Evolutionary conservation across 64 coral and sea anemone genomes (phyloP).

Genomic region (Montipora cactus): DNA sequence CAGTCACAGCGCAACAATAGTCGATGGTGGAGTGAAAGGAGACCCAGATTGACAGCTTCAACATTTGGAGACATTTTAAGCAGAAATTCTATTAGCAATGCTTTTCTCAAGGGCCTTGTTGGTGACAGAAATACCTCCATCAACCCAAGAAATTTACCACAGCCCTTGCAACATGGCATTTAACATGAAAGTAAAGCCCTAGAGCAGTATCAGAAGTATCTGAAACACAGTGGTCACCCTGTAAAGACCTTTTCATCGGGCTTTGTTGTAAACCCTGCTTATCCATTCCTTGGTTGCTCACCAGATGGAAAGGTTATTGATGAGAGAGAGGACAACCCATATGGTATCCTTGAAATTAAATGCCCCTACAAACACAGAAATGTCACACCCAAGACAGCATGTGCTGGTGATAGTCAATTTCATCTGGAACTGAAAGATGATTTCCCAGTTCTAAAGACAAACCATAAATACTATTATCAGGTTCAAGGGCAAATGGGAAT

Average conservation of each 20-base stretch:
- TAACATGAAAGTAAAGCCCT: conserved; percentile 34
- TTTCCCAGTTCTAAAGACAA: no score
- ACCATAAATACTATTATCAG: no score
- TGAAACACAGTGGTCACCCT: conserved; percentile 27
- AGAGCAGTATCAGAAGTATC: conserved; percentile 9
- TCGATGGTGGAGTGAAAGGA: conserved; percentile 59
- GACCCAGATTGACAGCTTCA: conserved; percentile 40
- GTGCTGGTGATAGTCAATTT: conserved; percentile 23
- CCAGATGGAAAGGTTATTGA: conserved; percentile 46
- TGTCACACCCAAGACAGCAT: conserved; percentile 62
- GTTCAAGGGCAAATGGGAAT: no score
- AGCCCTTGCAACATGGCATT: conserved; percentile 46
- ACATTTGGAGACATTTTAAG: conserved; percentile 50
- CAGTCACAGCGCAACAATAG: conserved; percentile 11
- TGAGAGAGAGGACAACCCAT: conserved; percentile 26
- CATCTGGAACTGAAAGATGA: conserved; percentile 14
- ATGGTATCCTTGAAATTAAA: conserved; percentile 58
- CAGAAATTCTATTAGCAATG: background rate
- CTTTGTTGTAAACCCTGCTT: conserved; percentile 51
- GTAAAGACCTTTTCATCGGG: conserved; percentile 35
- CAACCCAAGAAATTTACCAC: conserved; percentile 45
- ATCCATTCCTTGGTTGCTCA: conserved; percentile 48
- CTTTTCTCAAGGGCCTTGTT: conserved; percentile 48
- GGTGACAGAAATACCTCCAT: background rate
- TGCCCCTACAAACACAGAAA: conserved; percentile 30